phyloP scores from a whole-genome alignment of 2,797 vertebrate genomes.

The Ambastaia sidthimunki region DNA sequence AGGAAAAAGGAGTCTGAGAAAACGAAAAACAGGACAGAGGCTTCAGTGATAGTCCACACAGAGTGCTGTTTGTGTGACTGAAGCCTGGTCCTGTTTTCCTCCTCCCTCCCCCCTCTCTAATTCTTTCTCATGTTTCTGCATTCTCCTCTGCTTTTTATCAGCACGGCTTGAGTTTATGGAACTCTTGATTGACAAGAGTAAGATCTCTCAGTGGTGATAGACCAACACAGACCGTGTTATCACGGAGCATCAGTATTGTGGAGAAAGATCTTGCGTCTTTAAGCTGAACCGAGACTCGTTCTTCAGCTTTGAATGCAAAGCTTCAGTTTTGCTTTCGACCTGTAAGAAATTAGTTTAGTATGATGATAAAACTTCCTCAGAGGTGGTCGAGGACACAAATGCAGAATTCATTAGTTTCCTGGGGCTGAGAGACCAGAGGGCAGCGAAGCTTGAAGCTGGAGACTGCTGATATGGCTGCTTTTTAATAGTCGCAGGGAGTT shows the following conservation, averaged over 20 bases:
- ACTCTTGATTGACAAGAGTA: conserved; percentile 32
- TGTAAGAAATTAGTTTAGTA: neutral
- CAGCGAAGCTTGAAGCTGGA: conserved; percentile 40
- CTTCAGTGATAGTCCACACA: conserved; percentile 53
- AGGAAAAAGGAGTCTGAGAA: conserved; percentile 9
- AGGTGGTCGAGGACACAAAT: neutral
- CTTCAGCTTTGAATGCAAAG: neutral
- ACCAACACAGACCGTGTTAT: neutral
- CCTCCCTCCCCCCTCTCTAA: conserved; percentile 33
- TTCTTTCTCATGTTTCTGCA: conserved; percentile 55
- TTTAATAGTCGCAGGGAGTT: conserved; percentile 24
- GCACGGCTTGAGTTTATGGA: conserved; percentile 21
- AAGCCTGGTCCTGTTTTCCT: conserved; percentile 42
- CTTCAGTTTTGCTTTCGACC: neutral
- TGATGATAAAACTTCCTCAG: conserved; percentile 29
- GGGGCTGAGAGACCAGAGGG: neutral
- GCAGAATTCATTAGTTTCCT: conserved; percentile 6
- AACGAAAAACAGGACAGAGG: conserved; percentile 41
- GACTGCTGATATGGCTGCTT: conserved; percentile 31
- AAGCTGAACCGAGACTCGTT: conserved; percentile 9
- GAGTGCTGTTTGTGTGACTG: conserved; percentile 57
- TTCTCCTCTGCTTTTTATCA: conserved; percentile 39
- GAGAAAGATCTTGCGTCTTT: conserved; percentile 4
- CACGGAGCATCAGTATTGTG: conserved; percentile 4
- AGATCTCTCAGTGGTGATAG: conserved; percentile 8